Evolutionary conservation across 2,797 vertebrate genomes (phyloP), one percentile per base, ranked within the genome.

Genomic region (Lithobates pipiens): DNA sequence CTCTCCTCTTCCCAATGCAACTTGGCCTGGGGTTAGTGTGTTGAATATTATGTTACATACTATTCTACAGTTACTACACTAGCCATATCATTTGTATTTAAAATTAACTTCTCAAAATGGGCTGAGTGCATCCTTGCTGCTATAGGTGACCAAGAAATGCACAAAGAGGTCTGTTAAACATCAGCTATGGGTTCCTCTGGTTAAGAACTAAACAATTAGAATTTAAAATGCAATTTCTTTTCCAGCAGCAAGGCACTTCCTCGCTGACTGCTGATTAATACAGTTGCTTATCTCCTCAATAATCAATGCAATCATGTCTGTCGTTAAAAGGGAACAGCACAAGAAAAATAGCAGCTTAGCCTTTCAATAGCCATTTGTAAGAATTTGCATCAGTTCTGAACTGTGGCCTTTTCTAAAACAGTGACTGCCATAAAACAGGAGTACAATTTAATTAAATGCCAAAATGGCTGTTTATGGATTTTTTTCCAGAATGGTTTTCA

Each of bases 201-300:
- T 73, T 23, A 76, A 54, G 39, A 42, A 46, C 81, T 83, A 70
- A 83, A 87, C 70, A 83, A 84, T 83, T 83, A 87, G 76, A 80
- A 83, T 84, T 87, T 69, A 79, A 87, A 87, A 83, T 80, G 71
- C 70, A 83, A 87, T 87, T 83, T 84, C 61, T 75, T 87, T 39
- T 80, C 81, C 71, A 76, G 77, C 76, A 29, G 76, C 70, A 61
- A 16, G 46, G 76, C 76, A 83, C 69, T 82, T 77, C 71, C 80
- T 68, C 46, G 69, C 76, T 78, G 68, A 29, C 10, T 21, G 36
- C 61, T 81, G 78, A 83, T 86, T 86, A 83, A 84, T 75, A 84
- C 70, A 79, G 80, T 83, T 77, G 74, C 85, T 77, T 74, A 36
- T 70, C 72, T 68, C 76, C 32, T 87, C 63, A 44, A 76, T 79